A percentile compares a stretch with the other conserved stretches of the same genome.
Evolutionary conservation across 1,140 invertebrate genomes (phyloP).

Genomic region (Pachypeltis micranthus): DNA sequence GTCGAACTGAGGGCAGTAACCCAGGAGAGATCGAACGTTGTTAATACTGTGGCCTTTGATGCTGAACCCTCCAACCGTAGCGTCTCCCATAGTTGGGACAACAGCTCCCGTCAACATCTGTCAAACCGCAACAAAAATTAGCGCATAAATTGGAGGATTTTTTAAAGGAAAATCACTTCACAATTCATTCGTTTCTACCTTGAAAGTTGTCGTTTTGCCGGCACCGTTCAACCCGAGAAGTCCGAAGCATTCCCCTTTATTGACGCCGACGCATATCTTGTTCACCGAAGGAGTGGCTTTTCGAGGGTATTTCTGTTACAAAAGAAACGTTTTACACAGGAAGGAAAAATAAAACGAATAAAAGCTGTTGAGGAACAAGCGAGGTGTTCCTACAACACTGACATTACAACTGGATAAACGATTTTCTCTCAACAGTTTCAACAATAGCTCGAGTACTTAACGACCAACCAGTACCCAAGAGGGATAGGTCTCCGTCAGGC

Average conservation of each 20-base stretch:
- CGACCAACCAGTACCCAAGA: too few species aligned
- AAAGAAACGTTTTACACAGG: constrained; percentile 11
- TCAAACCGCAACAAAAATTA: background rate
- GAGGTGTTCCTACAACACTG: too few species aligned
- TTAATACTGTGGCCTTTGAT: constrained; percentile 18
- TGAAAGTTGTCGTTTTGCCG: constrained; percentile 83
- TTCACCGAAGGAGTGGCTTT: constrained; percentile 46
- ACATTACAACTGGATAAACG: background rate
- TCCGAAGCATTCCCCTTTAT: constrained; percentile 69
- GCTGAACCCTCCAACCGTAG: constrained; percentile 22
- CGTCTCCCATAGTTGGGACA: constrained; percentile 23
- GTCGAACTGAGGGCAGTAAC: constrained; percentile 39
- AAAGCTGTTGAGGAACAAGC: too few species aligned
- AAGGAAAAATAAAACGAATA: constrained; percentile 17
- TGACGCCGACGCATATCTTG: constrained; percentile 53
- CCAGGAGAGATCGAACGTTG: constrained; percentile 25
- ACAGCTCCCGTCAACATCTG: constrained; percentile 28
- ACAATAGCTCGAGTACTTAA: too few species aligned
- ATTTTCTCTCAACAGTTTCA: too few species aligned
- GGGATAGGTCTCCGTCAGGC: too few species aligned
- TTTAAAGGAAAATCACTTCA: too few species aligned
- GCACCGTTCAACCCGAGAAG: constrained; percentile 72
- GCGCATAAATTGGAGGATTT: too few species aligned
- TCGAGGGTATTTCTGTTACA: constrained; percentile 5
- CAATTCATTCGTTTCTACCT: constrained; percentile 27